Base-by-base conservation (phyloP, 2,888 invertebrate species). In the Parnassius mnemosyne region DNA sequence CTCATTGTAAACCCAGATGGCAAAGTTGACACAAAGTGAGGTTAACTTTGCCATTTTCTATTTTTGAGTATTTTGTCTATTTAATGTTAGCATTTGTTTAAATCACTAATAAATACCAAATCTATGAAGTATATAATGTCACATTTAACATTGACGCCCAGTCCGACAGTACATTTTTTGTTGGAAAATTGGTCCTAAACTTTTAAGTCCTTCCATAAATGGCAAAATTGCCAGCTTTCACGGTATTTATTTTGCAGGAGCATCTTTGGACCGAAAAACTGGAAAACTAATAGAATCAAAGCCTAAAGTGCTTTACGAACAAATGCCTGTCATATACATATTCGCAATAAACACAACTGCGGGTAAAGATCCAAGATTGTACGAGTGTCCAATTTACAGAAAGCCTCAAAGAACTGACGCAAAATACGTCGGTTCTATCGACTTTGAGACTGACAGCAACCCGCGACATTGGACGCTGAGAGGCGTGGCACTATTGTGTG, bases 301-400 rank as follows among this genome's bases (percentile, higher is more conserved):
- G 83, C 94, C 98, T 5, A 99, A 99, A 89, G 95, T 97, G 7
- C 92, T 99, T 7, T 98, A 97, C 81, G 98, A 98, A 79, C 96
- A 97, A 80, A 97, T 99, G 96, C 98, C 99, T 0, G 97, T 99
- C 9, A 97, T 98, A 73, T 98, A 98, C 81, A 97, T 99, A 72
- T 98, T 97, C 78, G 97, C 98, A 1, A 97, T 98, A 73, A 97
- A 97, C 84, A 97, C 97, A 1, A 97, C 97, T 9, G 95, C 97
- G 16, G 97, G 97, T 12, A 97, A 97, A 84, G 96, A 97, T 85
- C 96, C 97, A 0, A 95, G 96, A 71, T 89, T 98, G 10, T 99
- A 99, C 83, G 98, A 98, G 81, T 99, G 99, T 78, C 99, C 99
- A 0, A 98, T 99, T 69, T 99, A 99, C 85, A 94, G 98, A 72